Evolutionary conservation across 2,113 vertebrate genomes (phyloP).

Genomic region (Dipodomys stephensi): DNA sequence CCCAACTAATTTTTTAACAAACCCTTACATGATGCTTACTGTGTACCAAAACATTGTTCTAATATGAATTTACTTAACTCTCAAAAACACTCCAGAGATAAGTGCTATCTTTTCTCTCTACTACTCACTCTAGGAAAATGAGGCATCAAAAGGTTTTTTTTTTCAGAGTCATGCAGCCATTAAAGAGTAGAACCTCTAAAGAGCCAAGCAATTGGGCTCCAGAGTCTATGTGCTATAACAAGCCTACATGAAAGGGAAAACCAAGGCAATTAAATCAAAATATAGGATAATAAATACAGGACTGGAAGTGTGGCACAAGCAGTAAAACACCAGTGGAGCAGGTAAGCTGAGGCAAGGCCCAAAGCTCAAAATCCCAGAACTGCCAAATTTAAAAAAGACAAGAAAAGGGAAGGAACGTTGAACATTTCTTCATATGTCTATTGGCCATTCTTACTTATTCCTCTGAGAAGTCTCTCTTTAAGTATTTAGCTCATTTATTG

Average conservation of each 20-base stretch:
- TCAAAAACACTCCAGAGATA: neutral
- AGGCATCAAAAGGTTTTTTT: neutral
- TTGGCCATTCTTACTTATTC: no score
- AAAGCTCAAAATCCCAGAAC: no score
- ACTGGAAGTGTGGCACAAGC: no score
- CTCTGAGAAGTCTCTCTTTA: no score
- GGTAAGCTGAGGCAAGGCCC: no score
- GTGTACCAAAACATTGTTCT: neutral
- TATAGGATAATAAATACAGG: no score
- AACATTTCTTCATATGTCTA: no score
- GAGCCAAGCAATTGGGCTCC: neutral
- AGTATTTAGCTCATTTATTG: no score
- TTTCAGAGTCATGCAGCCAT: neutral
- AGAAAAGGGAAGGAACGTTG: no score
- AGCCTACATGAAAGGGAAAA: neutral
- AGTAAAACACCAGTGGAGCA: no score
- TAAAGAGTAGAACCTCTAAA: neutral
- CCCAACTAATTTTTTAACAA: neutral
- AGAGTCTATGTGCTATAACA: neutral
- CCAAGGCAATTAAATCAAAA: neutral
- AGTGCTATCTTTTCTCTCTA: neutral
- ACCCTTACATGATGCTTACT: neutral
- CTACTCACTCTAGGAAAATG: neutral
- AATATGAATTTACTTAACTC: neutral
- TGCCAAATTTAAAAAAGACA: no score